phyloP scores from a whole-genome alignment of 2,113 vertebrate genomes.

The Rhynchomys soricoides region DNA sequence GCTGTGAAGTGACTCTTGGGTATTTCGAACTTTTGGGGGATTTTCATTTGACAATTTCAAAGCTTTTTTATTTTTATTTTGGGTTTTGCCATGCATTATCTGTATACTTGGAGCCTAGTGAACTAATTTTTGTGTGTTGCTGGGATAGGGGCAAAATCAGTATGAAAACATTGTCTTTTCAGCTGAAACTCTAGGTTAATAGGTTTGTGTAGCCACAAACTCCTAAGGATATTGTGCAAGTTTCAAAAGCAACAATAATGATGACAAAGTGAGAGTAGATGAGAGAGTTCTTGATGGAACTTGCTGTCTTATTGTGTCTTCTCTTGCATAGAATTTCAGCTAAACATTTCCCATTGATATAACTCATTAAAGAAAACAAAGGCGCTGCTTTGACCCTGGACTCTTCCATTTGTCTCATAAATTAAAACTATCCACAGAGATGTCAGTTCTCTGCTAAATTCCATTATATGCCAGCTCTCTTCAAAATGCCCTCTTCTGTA shows the following conservation, averaged over 20 bases:
- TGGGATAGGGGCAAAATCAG: not conserved
- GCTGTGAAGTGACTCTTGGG: too few species aligned
- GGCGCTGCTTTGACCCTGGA: not conserved
- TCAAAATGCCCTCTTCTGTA: not conserved
- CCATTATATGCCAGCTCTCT: not conserved
- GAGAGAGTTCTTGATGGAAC: not conserved
- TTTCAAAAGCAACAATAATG: not conserved
- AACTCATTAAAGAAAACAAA: constrained; percentile 15
- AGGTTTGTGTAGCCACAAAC: not conserved
- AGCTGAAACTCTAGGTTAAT: not conserved
- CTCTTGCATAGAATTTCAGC: not conserved
- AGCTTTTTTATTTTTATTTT: not conserved
- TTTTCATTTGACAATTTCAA: not conserved
- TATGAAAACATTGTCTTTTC: not conserved
- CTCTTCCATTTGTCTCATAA: not conserved
- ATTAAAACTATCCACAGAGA: not conserved
- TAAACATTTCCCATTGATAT: constrained; percentile 15
- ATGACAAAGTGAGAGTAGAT: not conserved
- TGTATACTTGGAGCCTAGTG: accelerated
- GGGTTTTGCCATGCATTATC: not conserved
- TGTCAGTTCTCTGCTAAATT: not conserved
- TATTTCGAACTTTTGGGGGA: too few species aligned
- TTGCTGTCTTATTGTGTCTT: not conserved
- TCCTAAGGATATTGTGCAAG: not conserved
- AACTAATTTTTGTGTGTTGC: not conserved